Conservation (phyloP, 1,140 invertebrate genomes). For the Brachionus asplanchnoidis region DNA sequence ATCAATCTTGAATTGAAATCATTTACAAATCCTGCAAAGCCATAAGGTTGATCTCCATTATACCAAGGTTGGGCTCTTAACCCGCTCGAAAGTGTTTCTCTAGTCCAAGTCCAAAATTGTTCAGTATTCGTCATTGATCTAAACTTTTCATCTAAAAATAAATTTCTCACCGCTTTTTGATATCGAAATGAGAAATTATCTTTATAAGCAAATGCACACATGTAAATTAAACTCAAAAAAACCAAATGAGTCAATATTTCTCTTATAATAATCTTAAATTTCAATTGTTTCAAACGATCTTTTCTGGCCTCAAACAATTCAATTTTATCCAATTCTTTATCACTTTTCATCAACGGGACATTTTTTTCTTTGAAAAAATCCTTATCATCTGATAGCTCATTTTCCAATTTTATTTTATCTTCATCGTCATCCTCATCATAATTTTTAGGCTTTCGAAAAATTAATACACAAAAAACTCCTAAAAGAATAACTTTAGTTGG, state of each 20-base stretch:
- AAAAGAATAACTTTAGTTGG: conserved; percentile 61
- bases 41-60: conserved; percentile 58
- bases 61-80: conserved; percentile 59
- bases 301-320: conserved; percentile 9
- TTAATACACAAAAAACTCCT: conserved; percentile 58
- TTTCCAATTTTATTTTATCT: conserved; percentile 52
- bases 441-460: conserved; percentile 58
- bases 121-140: not conserved
- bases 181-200: not conserved
- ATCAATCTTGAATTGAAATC: conserved; percentile 60
- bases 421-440: conserved; percentile 55
- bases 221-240: not conserved
- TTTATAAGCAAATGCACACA: not conserved
- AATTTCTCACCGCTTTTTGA: conserved; percentile 6
- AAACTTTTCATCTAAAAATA: not conserved
- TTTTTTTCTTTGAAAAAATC: conserved; percentile 43
- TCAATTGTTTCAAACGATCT: conserved; percentile 37
- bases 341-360: conserved; percentile 48
- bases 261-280: not conserved
- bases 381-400: not conserved
- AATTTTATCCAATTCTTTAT: not conserved
- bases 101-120: conserved; percentile 7
- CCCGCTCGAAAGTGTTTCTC: conserved; percentile 42
- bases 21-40: conserved; percentile 59
- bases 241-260: conserved; percentile 52